Evolutionary conservation across 2,113 vertebrate species (phyloP), one percentile per base, ranked within the genome.

Genomic region (Rostratula benghalensis): DNA sequence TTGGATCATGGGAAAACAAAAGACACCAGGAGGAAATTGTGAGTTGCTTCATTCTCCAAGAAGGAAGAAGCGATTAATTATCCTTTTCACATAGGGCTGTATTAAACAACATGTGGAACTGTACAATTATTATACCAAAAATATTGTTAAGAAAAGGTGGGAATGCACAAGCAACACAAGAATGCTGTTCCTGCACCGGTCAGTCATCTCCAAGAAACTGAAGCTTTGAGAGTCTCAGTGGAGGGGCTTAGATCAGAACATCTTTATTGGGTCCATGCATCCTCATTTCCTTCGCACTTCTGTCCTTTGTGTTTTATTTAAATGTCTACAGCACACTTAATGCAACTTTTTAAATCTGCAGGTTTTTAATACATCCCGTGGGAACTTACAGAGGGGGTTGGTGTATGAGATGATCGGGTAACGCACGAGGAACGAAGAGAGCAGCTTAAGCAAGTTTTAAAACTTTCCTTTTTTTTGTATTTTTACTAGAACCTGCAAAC

Each of bases 71-170:
- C 96, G 94, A 97, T 97, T 93, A 96, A 96, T 96, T 96, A 98
- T 97, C 97, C 97, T 97, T 98, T 98, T 98, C 98, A 97, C 67
- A 98, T 98, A 98, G 98, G 98, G 98, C 98, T 98, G 98, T 98
- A 98, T 96, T 98, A 97, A 98, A 98, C 98, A 98, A 98, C 97
- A 97, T 97, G 98, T 98, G 98, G 98, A 98, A 98, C 98, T 98
- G 98, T 98, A 98, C 98, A 98, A 98, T 98, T 97, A 98, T 96
- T 98, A 98, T 98, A 98, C 98, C 98, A 98, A 98, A 98, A 98
- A 98, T 97, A 97, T 95, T 97, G 97, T 94, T 97, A 87, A 97
- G 97, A 96, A 96, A 97, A 97, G 97, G 97, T 97, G 97, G 97
- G 98, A 98, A 96, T 96, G 97, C 97, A 93, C 97, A 96, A 97